Evolutionary conservation across 2,113 vertebrate species (phyloP).

Genomic region (Rhinogobius similis): DNA sequence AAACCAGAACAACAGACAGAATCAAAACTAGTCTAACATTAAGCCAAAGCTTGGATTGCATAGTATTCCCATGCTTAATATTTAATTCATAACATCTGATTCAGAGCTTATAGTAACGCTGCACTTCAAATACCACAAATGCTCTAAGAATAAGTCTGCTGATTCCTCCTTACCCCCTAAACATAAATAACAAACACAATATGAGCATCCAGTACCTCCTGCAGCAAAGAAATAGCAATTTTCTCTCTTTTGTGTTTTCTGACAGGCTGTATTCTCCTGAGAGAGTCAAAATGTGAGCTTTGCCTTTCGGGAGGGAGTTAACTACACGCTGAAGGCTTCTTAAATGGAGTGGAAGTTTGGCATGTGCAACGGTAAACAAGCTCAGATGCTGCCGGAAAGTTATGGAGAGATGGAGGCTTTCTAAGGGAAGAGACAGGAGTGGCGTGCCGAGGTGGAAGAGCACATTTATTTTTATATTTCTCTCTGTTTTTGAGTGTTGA

Average conservation of each 20-base stretch:
- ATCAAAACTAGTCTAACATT: background rate
- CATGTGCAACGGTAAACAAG: slow-evolving; percentile 70
- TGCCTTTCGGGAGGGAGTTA: slow-evolving; percentile 62
- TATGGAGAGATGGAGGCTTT: slow-evolving; percentile 43
- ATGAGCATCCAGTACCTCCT: slow-evolving; percentile 52
- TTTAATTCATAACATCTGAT: slow-evolving; percentile 48
- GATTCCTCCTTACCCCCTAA: slow-evolving; percentile 46
- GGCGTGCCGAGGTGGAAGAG: slow-evolving; percentile 47
- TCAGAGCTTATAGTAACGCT: slow-evolving; percentile 33
- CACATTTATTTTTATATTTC: background rate
- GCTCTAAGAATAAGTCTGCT: slow-evolving; percentile 37
- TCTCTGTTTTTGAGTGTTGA: background rate
- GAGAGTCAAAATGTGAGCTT: slow-evolving; percentile 42
- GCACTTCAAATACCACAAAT: background rate
- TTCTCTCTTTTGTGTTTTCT: slow-evolving; percentile 62
- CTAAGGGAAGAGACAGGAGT: slow-evolving; percentile 46
- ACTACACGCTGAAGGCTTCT: slow-evolving; percentile 67
- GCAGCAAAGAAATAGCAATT: slow-evolving; percentile 57
- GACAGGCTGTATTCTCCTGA: slow-evolving; percentile 51
- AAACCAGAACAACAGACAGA: background rate
- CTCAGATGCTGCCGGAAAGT: slow-evolving; percentile 56
- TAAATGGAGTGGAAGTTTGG: slow-evolving; percentile 60
- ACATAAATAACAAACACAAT: slow-evolving; percentile 29
- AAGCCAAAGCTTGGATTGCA: background rate
- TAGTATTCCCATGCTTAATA: background rate